Evolutionary conservation across 53 echinoderm and acorn worm genomes (phyloP).

Genomic region (Echinometra lucunter): DNA sequence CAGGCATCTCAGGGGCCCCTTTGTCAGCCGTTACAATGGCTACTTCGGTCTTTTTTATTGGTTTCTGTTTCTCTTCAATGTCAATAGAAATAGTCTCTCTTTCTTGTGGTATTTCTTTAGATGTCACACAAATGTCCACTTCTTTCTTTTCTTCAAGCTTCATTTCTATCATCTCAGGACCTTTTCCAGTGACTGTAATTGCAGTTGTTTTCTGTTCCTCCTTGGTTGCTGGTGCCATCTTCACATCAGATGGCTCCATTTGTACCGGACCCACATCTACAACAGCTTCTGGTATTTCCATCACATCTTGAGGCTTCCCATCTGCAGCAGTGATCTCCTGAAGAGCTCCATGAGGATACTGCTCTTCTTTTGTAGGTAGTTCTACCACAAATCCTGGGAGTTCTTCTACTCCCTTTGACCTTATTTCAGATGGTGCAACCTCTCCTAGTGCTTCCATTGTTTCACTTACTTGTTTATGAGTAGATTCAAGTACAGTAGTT

Average conservation of each 20-base stretch:
- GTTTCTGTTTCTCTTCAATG: conserved; percentile 40
- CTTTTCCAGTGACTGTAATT: conserved; percentile 28
- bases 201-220: conserved; percentile 3
- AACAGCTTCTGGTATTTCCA: neutral
- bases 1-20: conserved; percentile 25
- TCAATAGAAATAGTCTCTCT: conserved; percentile 31
- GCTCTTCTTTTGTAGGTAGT: neutral
- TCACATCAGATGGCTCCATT: conserved; percentile 5
- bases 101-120: conserved; percentile 73
- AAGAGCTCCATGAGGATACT: neutral
- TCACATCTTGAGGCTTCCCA: conserved; percentile 45
- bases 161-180: conserved; percentile 24
- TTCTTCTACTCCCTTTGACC: conserved; percentile 1
- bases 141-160: conserved; percentile 49
- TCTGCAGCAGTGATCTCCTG: neutral
- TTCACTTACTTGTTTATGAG: conserved; percentile 49
- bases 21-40: conserved; percentile 17
- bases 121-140: conserved; percentile 44
- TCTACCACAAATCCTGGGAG: neutral
- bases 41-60: conserved; percentile 32
- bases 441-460: neutral
- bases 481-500: conserved; percentile 52
- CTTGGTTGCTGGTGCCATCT: conserved; percentile 14
- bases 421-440: conserved; percentile 42
- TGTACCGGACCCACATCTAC: conserved; percentile 1